A percentile compares a stretch with the other conserved stretches of the same genome.
These are phyloP conservation scores for Amblyopsis hoosieri DNA, from an alignment of 2,797 vertebrate genomes.

Conservation along the genomic window DNA sequence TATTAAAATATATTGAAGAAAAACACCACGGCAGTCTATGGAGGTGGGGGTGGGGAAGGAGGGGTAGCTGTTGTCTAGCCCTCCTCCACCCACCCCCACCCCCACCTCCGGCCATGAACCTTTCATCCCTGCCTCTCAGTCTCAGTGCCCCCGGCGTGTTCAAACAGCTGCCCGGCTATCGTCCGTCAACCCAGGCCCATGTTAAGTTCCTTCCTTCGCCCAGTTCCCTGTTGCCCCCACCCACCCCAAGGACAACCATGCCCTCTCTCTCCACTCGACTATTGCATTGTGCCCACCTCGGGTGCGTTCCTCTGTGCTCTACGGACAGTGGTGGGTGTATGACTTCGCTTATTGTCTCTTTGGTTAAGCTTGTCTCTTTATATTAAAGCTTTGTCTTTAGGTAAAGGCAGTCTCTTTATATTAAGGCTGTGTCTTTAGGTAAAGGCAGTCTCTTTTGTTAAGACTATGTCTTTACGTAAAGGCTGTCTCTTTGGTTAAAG, in stretches of 20 bases:
- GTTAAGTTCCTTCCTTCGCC: slow-evolving; percentile 49
- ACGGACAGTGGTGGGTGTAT: not conserved
- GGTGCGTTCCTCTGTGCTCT: slow-evolving; percentile 12
- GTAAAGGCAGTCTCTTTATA: not conserved
- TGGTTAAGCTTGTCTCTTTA: slow-evolving; percentile 45
- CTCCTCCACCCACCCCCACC: slow-evolving; percentile 21
- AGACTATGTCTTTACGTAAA: too few relatives aligned
- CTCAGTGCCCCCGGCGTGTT: slow-evolving; percentile 15
- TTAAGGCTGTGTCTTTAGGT: too few relatives aligned
- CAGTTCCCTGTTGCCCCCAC: slow-evolving; percentile 30
- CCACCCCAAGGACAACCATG: not conserved
- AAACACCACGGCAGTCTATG: slow-evolving; percentile 60
- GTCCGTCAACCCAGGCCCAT: slow-evolving; percentile 38
- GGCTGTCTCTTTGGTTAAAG: slow-evolving; percentile 28
- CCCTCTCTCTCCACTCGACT: slow-evolving; percentile 2
- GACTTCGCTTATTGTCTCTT: slow-evolving; percentile 26
- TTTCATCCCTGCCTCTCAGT: slow-evolving; percentile 21
- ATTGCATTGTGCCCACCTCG: slow-evolving; percentile 28
- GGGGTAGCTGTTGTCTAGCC: slow-evolving; percentile 57
- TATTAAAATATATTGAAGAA: slow-evolving; percentile 81
- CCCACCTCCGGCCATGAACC: slow-evolving; percentile 37
- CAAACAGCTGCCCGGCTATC: slow-evolving; percentile 43
- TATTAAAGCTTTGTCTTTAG: not conserved
- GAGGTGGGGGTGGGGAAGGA: slow-evolving; percentile 35
- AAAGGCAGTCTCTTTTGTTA: slow-evolving; percentile 18